phyloP scores from a whole-genome alignment of 2,113 vertebrate genomes.

The Melozone crissalis region DNA sequence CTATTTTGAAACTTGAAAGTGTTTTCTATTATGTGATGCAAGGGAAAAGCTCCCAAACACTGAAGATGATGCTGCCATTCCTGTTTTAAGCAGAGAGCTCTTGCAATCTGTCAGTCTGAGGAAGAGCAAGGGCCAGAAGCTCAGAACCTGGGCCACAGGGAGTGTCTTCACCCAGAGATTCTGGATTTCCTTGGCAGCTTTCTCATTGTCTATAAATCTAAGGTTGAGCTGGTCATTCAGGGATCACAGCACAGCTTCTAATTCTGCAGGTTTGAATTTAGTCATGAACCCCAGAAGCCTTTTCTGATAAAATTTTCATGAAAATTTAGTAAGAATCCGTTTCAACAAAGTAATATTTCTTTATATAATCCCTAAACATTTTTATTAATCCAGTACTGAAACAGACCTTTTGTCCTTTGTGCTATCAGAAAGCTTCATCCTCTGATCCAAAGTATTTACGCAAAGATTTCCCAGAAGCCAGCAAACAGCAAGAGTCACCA shows the following conservation, averaged over 20 bases:
- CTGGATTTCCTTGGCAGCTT: background rate
- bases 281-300: background rate
- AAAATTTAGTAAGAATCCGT: background rate
- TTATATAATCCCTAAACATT: background rate
- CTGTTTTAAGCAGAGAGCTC: background rate
- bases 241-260: background rate
- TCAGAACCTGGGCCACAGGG: background rate
- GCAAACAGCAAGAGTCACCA: background rate
- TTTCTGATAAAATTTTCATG: background rate
- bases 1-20: background rate
- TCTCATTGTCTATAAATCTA: background rate
- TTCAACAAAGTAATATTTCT: background rate
- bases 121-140: background rate
- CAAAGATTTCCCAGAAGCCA: background rate
- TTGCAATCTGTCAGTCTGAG: background rate
- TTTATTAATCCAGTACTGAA: background rate
- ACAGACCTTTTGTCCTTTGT: background rate
- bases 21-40: background rate
- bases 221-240: background rate
- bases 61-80: fast-evolving
- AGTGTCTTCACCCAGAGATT: background rate
- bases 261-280: background rate
- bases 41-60: background rate
- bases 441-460: background rate
- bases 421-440: background rate